Base-by-base conservation (phyloP, 2,113 vertebrate species). In the Columbina picui region DNA sequence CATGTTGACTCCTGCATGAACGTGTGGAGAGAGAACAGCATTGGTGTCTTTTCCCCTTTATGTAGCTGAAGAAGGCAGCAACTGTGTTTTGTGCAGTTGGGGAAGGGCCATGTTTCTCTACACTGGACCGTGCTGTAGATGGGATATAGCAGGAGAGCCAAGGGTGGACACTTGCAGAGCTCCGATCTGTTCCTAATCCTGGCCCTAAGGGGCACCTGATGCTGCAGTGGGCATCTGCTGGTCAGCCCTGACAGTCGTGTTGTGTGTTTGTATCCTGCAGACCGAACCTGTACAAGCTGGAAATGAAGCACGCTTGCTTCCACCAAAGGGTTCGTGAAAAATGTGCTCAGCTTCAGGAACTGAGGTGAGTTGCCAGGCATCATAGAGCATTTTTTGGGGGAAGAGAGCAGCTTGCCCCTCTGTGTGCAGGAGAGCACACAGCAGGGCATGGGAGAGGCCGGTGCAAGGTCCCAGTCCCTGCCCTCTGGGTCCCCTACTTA, bases 281-380 rank as follows among this genome's bases (percentile, higher is more conserved):
- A 52, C 63, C 98, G n/a, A 79, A 97, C 23, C 95, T 97, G 67
- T 95, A 95, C 94, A 92, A 93, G 30, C 80, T 98, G 14, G 92
- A 96, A 38, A 92, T 87, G 2, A 13, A 84, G 11, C 96, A 96
- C 11, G 73, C 95, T 55, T 60, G 27, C 76, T 87, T 96, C 5
- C 59, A 93, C 69, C 75, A 30, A 30, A 90, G 57, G 52, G 12
- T 98, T 56, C n/a, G 82, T 64, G 95, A 95, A 20, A 97, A 95
- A 11, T 98, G 97, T 71, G 38, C 96, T 45, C 94, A 84, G 32
- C 97, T 99, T 55, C 95, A 75, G 93, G 97, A 97, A 70, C 55
- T 99, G 79, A 97, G 98, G 99, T 99, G 87, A 98, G 98, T 96
- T 39, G 17, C 59, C 25, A 59, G 7, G 6, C 10, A 0, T 4